Evolutionary conservation across 2,888 invertebrate genomes (phyloP).

Genomic region (Kryphioiulus occultus): DNA sequence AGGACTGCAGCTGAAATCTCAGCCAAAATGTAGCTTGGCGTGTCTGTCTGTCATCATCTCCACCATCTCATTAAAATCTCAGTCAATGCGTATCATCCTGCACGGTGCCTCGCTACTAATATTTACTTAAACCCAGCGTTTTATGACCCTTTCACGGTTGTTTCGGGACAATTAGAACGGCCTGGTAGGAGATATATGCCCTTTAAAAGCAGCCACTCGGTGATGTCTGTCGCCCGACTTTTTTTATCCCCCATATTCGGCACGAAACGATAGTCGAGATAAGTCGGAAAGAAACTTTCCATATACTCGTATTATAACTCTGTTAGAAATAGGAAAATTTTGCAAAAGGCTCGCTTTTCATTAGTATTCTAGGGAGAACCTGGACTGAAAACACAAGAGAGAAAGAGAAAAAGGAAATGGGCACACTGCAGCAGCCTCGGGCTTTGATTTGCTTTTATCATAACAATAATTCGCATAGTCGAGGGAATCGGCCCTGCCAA

Average conservation of each 20-base stretch:
- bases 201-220: neutral
- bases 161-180: neutral
- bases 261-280: conserved; percentile 1
- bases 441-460: conserved; percentile 30
- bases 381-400: conserved; percentile 30
- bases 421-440: conserved; percentile 11
- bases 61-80: conserved; percentile 19
- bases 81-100: conserved; percentile 20
- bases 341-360: conserved; percentile 8
- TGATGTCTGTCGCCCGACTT: neutral
- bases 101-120: conserved; percentile 1
- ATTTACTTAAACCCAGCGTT: neutral
- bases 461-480: conserved; percentile 30
- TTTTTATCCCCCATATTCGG: neutral
- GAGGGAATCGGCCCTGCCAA: conserved; percentile 14
- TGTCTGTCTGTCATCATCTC: neutral
- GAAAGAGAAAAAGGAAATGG: conserved; percentile 35
- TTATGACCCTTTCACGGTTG: neutral
- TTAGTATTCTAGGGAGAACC: conserved; percentile 29
- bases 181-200: neutral
- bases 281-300: conserved; percentile 18
- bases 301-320: conserved; percentile 1
- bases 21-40: neutral
- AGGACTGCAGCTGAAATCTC: neutral
- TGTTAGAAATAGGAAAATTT: neutral